These are phyloP conservation scores for Knipowitschia caucasica DNA, from an alignment of 2,797 vertebrate species.

Conservation along the genomic window DNA sequence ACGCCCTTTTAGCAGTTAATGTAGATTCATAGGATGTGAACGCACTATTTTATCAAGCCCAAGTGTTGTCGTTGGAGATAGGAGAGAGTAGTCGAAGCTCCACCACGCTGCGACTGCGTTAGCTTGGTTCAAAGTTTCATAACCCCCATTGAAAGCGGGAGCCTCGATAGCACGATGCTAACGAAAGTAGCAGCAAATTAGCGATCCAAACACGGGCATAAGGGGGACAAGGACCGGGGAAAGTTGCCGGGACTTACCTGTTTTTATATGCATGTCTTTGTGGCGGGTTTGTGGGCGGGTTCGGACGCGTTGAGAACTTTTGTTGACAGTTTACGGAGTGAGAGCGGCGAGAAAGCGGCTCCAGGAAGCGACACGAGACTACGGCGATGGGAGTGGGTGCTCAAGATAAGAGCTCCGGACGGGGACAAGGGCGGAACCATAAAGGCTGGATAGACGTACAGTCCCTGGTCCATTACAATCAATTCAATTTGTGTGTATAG, in stretches of 20 bases:
- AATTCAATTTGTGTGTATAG: too few species aligned
- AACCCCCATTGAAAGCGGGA: constrained; percentile 60
- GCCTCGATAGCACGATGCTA: constrained; percentile 33
- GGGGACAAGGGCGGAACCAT: constrained; percentile 42
- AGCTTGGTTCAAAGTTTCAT: constrained; percentile 64
- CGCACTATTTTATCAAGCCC: accelerated
- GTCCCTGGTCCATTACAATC: too few species aligned
- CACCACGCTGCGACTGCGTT: constrained; percentile 20
- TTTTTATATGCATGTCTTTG: constrained; percentile 82
- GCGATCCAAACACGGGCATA: not conserved
- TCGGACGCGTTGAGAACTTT: constrained; percentile 61
- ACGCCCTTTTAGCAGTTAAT: not conserved
- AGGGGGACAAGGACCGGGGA: accelerated
- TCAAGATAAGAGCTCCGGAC: constrained; percentile 53
- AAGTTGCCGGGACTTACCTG: constrained; percentile 59
- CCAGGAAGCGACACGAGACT: constrained; percentile 67
- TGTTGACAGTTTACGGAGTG: constrained; percentile 51
- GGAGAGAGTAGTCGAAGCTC: not conserved
- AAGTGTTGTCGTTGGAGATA: not conserved
- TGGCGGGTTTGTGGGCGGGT: constrained; percentile 21
- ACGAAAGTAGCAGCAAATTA: constrained; percentile 17
- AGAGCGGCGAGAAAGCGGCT: constrained; percentile 45
- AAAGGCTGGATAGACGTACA: too few species aligned
- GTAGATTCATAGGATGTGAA: accelerated
- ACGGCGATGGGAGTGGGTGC: constrained; percentile 64